Evolutionary conservation across 1,140 invertebrate species (phyloP).

Genomic region (Hesperophylax magnus): DNA sequence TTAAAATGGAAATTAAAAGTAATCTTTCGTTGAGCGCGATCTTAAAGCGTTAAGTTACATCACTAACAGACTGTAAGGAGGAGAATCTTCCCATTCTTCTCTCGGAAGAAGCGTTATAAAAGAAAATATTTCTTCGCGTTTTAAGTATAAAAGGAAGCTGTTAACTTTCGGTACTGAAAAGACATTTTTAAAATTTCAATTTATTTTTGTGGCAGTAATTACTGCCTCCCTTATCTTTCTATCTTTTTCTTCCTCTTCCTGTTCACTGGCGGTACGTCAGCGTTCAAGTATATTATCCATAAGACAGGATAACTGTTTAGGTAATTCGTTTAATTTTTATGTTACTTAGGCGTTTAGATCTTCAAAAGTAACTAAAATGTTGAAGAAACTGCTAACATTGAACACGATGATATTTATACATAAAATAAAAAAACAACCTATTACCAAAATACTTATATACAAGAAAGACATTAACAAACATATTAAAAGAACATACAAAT

Average conservation of each 20-base stretch:
- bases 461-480: too few relatives aligned
- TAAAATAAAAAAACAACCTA: too few relatives aligned
- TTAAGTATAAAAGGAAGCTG: slow-evolving; percentile 59
- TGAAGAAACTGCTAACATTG: too few relatives aligned
- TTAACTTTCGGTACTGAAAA: slow-evolving; percentile 58
- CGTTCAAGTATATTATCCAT: too few relatives aligned
- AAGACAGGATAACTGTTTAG: not conserved
- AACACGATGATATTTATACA: too few relatives aligned
- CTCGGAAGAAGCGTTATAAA: slow-evolving; percentile 52
- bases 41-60: slow-evolving; percentile 28
- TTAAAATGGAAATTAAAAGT: slow-evolving; percentile 3
- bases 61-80: slow-evolving; percentile 33
- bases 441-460: too few relatives aligned
- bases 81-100: slow-evolving; percentile 33
- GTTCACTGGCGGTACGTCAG: not conserved
- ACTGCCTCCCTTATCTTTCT: slow-evolving; percentile 45
- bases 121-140: slow-evolving; percentile 58
- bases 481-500: too few relatives aligned
- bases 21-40: not conserved
- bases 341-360: too few relatives aligned
- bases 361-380: too few relatives aligned
- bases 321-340: not conserved
- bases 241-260: not conserved
- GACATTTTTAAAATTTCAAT: slow-evolving; percentile 56
- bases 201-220: slow-evolving; percentile 56